Evolutionary conservation across 1,140 invertebrate species (phyloP), one percentile per base, ranked within the genome.

Genomic region (Drosophila sturtevanti): DNA sequence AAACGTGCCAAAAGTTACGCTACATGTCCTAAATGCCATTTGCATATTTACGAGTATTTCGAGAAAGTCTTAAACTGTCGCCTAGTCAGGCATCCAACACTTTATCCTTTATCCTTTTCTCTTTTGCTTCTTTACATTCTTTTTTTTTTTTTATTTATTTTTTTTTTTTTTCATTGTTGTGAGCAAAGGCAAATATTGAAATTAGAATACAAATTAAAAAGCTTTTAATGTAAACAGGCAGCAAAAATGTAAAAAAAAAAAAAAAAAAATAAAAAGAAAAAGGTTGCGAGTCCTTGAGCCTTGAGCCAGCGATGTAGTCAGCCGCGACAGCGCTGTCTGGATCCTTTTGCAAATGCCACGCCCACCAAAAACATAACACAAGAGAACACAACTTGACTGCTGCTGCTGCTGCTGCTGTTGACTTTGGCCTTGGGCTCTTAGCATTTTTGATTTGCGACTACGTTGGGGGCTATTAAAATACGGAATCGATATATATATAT

Each of bases 161-260:
- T 70, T 77, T 67, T 68, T 70, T 72, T 61, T 68, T 86, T 86
- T 76, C 80, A 86, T 87, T 86, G 82, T 86, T 86, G 75, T 76
- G 18, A 48, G 71, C 82, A 21, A 65, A 63, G 60, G 82, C 82
- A 86, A 86, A 86, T 86, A 86, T 86, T 86, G 84, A 87, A 86
- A 86, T 86, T 87, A 81, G 82, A 82, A 86, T 86, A 87, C 79
- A 87, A 86, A 86, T 87, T 86, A 86, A 87, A 86, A 86, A 81
- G 82, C 82, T 86, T 86, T 87, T 79, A 87, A 82, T 87, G 82
- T 77, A 86, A 86, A 87, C 79, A 86, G 79, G 68, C 66, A 34
- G 14, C n/a, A 56, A 55, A 55, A 55, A 31, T 14, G 52, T 54
- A 16, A 11, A 56, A 16, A 18, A 10, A 21, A 48, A 21, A 44